These are phyloP conservation scores for Gallinago undulata DNA, from an alignment of 2,113 vertebrate species.

Conservation along the genomic window DNA sequence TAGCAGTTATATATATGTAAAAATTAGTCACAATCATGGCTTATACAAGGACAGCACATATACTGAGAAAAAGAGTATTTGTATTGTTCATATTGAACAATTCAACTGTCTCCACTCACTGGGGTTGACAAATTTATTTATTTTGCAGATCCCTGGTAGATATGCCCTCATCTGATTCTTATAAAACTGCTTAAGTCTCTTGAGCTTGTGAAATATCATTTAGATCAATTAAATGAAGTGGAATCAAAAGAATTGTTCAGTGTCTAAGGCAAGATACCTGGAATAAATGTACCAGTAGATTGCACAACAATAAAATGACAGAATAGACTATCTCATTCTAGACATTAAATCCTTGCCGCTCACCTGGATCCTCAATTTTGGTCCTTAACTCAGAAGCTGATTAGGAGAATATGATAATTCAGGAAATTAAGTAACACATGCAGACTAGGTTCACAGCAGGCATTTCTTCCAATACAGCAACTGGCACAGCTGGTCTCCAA, in stretches of 20 bases:
- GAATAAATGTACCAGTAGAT: conserved; percentile 6
- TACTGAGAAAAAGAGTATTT: not conserved
- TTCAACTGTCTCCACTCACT: not conserved
- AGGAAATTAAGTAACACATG: conserved; percentile 75
- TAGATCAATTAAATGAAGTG: conserved; percentile 72
- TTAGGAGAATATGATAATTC: conserved; percentile 77
- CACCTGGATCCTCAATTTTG: conserved; percentile 68
- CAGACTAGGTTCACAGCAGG: conserved; percentile 72
- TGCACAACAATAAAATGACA: conserved; percentile 14
- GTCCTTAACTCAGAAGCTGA: conserved; percentile 70
- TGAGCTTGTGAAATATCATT: conserved; percentile 63
- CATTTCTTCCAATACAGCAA: conserved; percentile 67
- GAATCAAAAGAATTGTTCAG: conserved; percentile 33
- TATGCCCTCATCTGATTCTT: conserved; percentile 17
- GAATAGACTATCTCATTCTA: conserved; percentile 57
- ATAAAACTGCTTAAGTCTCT: conserved; percentile 36
- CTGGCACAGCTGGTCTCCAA: conserved; percentile 74
- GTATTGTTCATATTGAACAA: not conserved
- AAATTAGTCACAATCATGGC: not conserved
- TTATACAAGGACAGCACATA: not conserved
- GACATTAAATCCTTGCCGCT: conserved; percentile 50
- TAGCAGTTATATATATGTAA: not conserved
- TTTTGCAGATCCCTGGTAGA: not conserved
- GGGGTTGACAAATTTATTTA: not conserved
- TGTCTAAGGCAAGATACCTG: conserved; percentile 15